These are phyloP conservation scores for Tautogolabrus adspersus DNA, from an alignment of 2,113 vertebrate genomes.

Conservation along the genomic window DNA sequence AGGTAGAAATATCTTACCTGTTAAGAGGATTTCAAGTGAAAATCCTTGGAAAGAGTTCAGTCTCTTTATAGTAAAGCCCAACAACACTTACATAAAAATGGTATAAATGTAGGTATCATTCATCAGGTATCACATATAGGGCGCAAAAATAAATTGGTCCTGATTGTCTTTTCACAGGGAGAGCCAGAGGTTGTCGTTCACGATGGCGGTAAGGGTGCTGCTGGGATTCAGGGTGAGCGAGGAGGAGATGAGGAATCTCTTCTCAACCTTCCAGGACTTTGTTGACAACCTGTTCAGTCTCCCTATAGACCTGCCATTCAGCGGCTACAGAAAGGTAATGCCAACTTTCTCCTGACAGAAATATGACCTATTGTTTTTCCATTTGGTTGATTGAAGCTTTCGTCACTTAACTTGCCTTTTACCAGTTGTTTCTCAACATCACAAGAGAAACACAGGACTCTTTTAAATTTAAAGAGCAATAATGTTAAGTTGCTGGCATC, in stretches of 20 bases:
- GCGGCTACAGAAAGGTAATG: slow-evolving; percentile 93
- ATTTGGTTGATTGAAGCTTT: background rate
- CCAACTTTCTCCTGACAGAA: background rate
- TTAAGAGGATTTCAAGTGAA: background rate
- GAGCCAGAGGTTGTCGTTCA: slow-evolving; percentile 94
- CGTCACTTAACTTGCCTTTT: no score
- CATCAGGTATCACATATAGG: background rate
- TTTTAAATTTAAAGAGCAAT: no score
- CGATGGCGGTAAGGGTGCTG: slow-evolving; percentile 94
- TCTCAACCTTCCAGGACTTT: slow-evolving; percentile 95
- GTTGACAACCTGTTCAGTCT: slow-evolving; percentile 98
- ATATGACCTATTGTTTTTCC: background rate
- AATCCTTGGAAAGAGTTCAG: background rate
- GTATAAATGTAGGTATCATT: background rate
- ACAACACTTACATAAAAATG: background rate
- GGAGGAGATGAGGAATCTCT: slow-evolving; percentile 91
- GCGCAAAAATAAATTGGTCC: background rate
- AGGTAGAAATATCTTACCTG: background rate
- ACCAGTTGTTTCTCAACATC: no score
- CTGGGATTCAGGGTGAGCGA: slow-evolving; percentile 94
- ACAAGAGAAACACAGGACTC: no score
- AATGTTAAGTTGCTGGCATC: no score
- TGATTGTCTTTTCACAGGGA: slow-evolving; percentile 79
- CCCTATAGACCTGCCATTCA: slow-evolving; percentile 96
- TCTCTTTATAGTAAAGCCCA: background rate